These are phyloP conservation scores for Agrilus mali DNA, from an alignment of 2,888 invertebrate genomes.

Conservation along the genomic window DNA sequence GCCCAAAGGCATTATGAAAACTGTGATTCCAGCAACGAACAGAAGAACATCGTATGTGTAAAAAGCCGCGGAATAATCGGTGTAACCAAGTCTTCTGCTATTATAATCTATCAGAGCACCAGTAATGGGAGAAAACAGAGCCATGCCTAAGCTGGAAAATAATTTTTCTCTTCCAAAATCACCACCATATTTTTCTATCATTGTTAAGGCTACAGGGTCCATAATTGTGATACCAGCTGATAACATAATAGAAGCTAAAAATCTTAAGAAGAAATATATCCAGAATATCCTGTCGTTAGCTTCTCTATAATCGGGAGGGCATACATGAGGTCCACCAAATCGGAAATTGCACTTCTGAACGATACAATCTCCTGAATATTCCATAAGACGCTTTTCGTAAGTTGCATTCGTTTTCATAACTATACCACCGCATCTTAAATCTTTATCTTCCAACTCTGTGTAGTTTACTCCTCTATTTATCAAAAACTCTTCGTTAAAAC, in stretches of 20 bases:
- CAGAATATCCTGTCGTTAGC: conserved; percentile 69
- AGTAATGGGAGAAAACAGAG: conserved; percentile 68
- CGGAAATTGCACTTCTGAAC: conserved; percentile 66
- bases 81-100: conserved; percentile 55
- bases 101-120: conserved; percentile 65
- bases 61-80: conserved; percentile 81
- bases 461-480: conserved; percentile 57
- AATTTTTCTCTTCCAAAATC: conserved; percentile 71
- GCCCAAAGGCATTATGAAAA: conserved; percentile 66
- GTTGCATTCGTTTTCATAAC: conserved; percentile 56
- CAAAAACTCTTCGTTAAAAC: conserved; percentile 53
- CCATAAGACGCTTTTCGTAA: conserved; percentile 43
- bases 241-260: conserved; percentile 69
- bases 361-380: conserved; percentile 57
- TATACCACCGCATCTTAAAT: conserved; percentile 62
- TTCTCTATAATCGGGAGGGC: conserved; percentile 68
- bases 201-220: conserved; percentile 77
- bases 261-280: conserved; percentile 67
- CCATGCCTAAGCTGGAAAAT: conserved; percentile 73
- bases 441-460: conserved; percentile 59
- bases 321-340: conserved; percentile 61
- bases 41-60: conserved; percentile 66
- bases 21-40: conserved; percentile 57
- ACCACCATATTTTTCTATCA: conserved; percentile 73
- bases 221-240: conserved; percentile 78